Evolutionary conservation across 1,140 invertebrate genomes (phyloP), one percentile per base, ranked within the genome.

Genomic region (Drosophila nigrodunni): DNA sequence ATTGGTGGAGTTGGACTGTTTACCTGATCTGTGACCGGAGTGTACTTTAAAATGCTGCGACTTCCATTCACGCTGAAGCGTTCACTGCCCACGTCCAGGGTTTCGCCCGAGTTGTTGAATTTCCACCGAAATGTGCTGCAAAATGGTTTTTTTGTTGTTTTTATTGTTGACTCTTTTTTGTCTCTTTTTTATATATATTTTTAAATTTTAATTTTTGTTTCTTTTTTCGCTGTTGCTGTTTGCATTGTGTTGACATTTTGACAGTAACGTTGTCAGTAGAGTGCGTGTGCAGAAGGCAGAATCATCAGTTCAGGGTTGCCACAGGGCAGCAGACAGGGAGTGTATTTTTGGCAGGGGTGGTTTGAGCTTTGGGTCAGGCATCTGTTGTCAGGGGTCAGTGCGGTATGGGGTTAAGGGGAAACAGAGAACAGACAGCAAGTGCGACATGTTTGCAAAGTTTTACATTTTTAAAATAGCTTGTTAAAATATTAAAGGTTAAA

Each of bases 91-190:
- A 97, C 95, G 92, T 97, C 96, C 52, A 97, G 92, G 25, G 96
- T 97, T 92, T 97, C 96, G 9, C 95, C 95, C 13, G 96, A 97
- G 93, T 97, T 97, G 93, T 97, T 97, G 93, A 97, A 97, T 93
- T 97, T 97, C 97, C 97, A 98, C 78, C 96, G 95, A 93, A 98
- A 98, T 82, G 95, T 95, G 67, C 94, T 94, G 82, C 47, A 74
- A 62, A 77, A 37, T 61, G 39, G 50, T 55, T 66, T 59, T 77
- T 39, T 50, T 37, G 39, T 35, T 58, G 6, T 62, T 44, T 21
- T 62, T 39, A 10, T 66, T 34, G n/a, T 46, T 41, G 7, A 34
- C 15, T 39, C 5, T 34, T 49, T 25, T 82, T 61, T 58, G 7
- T 44, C 15, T 39, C 5, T 34, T 49, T 25, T 82, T 61, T 58